Evolutionary conservation across 2,888 invertebrate genomes (phyloP).

Genomic region (Poecilus cupreus): DNA sequence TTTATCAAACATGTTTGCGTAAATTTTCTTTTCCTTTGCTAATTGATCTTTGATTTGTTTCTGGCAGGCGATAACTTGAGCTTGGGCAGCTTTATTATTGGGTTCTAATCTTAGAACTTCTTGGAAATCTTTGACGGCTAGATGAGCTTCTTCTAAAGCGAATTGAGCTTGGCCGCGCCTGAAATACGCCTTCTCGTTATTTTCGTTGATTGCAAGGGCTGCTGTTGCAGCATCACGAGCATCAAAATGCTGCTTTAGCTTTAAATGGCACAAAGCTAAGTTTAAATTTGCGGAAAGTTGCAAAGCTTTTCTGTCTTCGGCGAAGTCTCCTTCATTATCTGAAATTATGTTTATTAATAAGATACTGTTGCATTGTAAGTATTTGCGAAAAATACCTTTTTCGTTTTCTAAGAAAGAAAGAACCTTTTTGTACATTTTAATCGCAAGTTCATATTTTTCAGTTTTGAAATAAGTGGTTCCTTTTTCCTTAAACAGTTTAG

Average conservation of each 20-base stretch:
- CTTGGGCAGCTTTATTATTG: constrained; percentile 90
- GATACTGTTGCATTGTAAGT: neutral
- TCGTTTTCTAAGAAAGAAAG: constrained; percentile 78
- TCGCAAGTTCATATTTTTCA: constrained; percentile 84
- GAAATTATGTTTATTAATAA: constrained; percentile 51
- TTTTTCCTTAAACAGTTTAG: constrained; percentile 89
- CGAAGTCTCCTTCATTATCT: constrained; percentile 71
- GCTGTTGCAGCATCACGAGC: constrained; percentile 85
- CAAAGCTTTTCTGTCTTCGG: constrained; percentile 75
- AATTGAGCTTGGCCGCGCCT: constrained; percentile 89
- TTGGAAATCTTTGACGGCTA: constrained; percentile 86
- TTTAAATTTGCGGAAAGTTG: constrained; percentile 86
- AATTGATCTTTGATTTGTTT: constrained; percentile 84
- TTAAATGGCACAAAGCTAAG: constrained; percentile 87
- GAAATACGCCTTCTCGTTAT: constrained; percentile 93
- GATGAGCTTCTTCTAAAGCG: constrained; percentile 84
- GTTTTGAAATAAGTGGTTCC: constrained; percentile 93
- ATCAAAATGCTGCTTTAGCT: constrained; percentile 80
- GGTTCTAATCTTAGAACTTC: constrained; percentile 86
- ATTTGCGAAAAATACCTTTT: constrained; percentile 69
- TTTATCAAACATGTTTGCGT: constrained; percentile 96
- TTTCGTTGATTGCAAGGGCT: constrained; percentile 83
- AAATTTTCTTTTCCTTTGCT: constrained; percentile 89
- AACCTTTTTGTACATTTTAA: constrained; percentile 91
- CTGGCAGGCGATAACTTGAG: constrained; percentile 84